These are phyloP conservation scores for Peromyscus maniculatus DNA, from an alignment of 2,113 vertebrate genomes.

Conservation along the genomic window DNA sequence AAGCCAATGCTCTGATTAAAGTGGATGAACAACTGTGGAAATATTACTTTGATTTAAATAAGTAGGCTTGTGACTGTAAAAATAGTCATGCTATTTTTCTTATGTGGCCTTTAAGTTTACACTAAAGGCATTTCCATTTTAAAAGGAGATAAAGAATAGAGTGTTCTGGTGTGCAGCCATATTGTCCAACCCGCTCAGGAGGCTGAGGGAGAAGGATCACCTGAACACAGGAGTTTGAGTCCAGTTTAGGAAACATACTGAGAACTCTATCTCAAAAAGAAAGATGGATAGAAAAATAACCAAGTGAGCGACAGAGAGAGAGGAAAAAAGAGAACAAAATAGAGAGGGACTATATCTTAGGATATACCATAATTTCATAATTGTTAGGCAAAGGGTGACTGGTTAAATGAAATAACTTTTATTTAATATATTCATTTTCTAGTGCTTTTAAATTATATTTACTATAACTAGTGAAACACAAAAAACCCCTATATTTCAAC, in stretches of 20 bases:
- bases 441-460: slow-evolving; percentile 25
- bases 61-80: neutral
- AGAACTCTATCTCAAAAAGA: neutral
- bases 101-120: neutral
- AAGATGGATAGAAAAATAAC: neutral
- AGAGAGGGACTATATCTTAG: neutral
- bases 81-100: slow-evolving; percentile 39
- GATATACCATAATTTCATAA: neutral
- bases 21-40: neutral
- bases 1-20: neutral
- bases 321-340: neutral
- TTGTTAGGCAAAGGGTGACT: neutral
- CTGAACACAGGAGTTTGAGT: neutral
- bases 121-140: neutral
- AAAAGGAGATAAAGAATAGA: neutral
- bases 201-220: neutral
- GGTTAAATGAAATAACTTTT: slow-evolving; percentile 2
- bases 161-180: neutral
- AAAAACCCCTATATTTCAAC: neutral
- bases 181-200: neutral
- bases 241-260: neutral
- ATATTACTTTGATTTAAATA: neutral
- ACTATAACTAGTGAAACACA: neutral
- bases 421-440: slow-evolving; percentile 1
- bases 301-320: neutral